Percentiles rank a stretch among this genome's conserved stretches.
These are phyloP conservation scores for Catocala fraxini DNA, from an alignment of 2,888 invertebrate genomes.

Conservation along the genomic window DNA sequence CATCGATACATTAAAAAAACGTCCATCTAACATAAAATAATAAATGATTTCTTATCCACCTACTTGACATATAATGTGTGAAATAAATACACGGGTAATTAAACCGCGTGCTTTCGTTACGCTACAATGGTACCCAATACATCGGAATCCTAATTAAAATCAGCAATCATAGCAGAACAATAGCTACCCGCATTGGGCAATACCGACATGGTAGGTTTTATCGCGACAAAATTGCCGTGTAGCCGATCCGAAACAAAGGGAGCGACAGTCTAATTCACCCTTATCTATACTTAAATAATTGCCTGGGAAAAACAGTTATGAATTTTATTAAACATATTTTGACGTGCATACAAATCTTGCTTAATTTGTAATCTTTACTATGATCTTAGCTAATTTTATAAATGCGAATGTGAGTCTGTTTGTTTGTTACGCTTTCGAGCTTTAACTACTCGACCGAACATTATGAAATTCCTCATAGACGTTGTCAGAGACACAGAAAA, in stretches of 20 bases:
- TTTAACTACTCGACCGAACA: too few relatives aligned
- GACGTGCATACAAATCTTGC: background rate
- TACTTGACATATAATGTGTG: constrained; percentile 1
- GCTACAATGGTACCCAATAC: constrained; percentile 32
- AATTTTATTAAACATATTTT: constrained; percentile 11
- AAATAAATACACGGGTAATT: constrained; percentile 13
- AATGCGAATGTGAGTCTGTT: too few relatives aligned
- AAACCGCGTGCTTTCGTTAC: constrained; percentile 16
- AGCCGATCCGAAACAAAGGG: constrained; percentile 65
- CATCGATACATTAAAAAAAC: too few relatives aligned
- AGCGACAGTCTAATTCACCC: constrained; percentile 56
- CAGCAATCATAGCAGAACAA: constrained; percentile 59
- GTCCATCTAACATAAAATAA: too few relatives aligned
- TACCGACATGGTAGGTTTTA: constrained; percentile 47
- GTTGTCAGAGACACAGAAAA: too few relatives aligned
- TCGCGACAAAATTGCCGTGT: constrained; percentile 54
- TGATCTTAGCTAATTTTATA: background rate
- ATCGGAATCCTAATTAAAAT: constrained; percentile 60
- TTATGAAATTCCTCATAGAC: too few relatives aligned
- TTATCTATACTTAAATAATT: constrained; percentile 49
- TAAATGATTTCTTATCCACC: too few relatives aligned
- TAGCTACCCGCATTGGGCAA: constrained; percentile 60
- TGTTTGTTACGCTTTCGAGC: too few relatives aligned
- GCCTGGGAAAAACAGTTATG: constrained; percentile 20
- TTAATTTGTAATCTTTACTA: too few relatives aligned